A percentile compares a stretch with the other conserved stretches of the same genome.
phyloP scores from a whole-genome alignment of 2,113 vertebrate species.

The Oxygymnocypris stewartii region DNA sequence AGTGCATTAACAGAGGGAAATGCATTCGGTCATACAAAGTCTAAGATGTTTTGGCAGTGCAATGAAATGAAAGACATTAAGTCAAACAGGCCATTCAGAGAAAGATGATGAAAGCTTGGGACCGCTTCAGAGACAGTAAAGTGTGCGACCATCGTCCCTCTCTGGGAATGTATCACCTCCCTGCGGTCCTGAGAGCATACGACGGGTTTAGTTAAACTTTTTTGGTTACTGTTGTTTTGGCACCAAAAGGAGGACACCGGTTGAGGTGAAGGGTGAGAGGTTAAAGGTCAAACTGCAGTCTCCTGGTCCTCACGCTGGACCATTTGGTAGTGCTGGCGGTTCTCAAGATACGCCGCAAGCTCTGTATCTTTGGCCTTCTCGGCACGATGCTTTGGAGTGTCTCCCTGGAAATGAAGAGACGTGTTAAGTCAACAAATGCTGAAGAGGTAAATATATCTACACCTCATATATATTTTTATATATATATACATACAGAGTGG shows the following conservation, averaged over 20 bases:
- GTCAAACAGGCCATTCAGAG: conserved; percentile 8
- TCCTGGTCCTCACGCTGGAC: conserved; percentile 96
- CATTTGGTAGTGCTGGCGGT: conserved; percentile 97
- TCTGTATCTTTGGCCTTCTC: conserved; percentile 89
- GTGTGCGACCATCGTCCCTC: neutral
- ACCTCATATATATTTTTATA: no score
- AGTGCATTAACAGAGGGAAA: conserved; percentile 20
- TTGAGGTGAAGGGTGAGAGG: conserved; percentile 24
- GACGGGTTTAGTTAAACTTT: neutral
- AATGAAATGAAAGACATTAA: conserved; percentile 36
- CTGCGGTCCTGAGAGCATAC: neutral
- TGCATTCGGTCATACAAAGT: conserved; percentile 38
- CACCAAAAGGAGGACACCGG: conserved; percentile 42
- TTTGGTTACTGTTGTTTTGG: conserved; percentile 49
- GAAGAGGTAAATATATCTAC: neutral
- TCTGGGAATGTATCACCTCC: neutral
- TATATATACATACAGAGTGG: no score
- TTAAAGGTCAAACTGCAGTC: conserved; percentile 80
- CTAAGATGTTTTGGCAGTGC: conserved; percentile 50
- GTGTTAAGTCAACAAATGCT: neutral
- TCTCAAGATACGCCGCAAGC: conserved; percentile 92
- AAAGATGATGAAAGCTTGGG: conserved; percentile 8
- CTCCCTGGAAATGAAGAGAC: conserved; percentile 76
- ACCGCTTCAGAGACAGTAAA: conserved; percentile 4
- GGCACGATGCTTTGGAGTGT: conserved; percentile 89